Conservation (phyloP, 2,113 vertebrate species). For the Stictonetta naevosa region DNA sequence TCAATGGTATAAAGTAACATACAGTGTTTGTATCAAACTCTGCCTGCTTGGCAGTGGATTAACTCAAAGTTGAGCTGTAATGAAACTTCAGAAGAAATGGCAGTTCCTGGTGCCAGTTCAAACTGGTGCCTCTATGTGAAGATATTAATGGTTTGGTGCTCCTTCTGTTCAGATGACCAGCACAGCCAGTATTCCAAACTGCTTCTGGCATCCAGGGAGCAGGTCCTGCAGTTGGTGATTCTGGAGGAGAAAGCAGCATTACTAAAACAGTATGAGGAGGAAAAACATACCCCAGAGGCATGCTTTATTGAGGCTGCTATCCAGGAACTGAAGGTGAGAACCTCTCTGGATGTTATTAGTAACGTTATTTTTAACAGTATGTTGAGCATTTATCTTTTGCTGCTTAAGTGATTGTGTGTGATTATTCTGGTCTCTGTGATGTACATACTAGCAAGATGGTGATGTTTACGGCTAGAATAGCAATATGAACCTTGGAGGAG, state of each 20-base stretch:
- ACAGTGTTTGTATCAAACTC: not conserved
- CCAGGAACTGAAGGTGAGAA: slow-evolving; percentile 89
- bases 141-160: not conserved
- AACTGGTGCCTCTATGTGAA: fast-evolving
- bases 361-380: not conserved
- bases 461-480: not conserved
- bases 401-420: not conserved
- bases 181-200: slow-evolving; percentile 93
- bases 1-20: not conserved
- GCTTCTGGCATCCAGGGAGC: slow-evolving; percentile 88
- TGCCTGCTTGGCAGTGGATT: not conserved
- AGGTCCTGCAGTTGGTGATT: slow-evolving; percentile 87
- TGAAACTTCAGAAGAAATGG: not conserved
- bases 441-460: not conserved
- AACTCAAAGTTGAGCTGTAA: not conserved
- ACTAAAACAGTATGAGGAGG: slow-evolving; percentile 88
- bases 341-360: not conserved
- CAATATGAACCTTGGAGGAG: not conserved
- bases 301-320: slow-evolving; percentile 96
- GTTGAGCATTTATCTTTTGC: not conserved
- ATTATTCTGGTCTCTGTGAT: not conserved
- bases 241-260: slow-evolving; percentile 86
- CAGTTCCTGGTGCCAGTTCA: not conserved
- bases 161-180: slow-evolving; percentile 74
- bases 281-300: slow-evolving; percentile 83